Percentiles rank a stretch among this genome's conserved stretches.
Evolutionary conservation across 2,888 invertebrate genomes (phyloP).

Genomic region (Parnassius smintheus): DNA sequence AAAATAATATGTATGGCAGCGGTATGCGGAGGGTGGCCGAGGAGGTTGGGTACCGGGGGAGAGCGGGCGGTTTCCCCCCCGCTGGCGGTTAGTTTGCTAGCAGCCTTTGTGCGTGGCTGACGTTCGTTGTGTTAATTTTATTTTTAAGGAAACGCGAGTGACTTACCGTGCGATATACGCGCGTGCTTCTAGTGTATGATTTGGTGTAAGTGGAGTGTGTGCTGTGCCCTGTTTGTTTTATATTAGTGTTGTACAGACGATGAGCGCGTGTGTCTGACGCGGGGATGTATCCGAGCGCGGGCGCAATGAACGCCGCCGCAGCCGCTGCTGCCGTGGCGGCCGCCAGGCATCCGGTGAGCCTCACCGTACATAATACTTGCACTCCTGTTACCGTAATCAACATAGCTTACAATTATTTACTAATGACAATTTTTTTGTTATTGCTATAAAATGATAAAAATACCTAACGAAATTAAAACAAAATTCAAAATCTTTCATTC

Average conservation of each 20-base stretch:
- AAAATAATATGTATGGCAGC: slow-evolving; percentile 76
- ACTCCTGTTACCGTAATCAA: background rate
- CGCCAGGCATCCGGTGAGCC: slow-evolving; percentile 92
- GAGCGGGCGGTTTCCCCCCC: slow-evolving; percentile 50
- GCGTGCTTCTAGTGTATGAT: slow-evolving; percentile 54
- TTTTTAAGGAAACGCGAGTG: slow-evolving; percentile 60
- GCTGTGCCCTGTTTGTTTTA: slow-evolving; percentile 57
- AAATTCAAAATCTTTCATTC: too few species aligned
- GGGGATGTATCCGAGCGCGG: slow-evolving; percentile 92
- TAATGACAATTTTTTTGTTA: too few species aligned
- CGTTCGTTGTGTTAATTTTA: slow-evolving; percentile 42
- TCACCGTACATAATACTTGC: background rate
- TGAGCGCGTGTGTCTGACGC: slow-evolving; percentile 77
- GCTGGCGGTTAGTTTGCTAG: slow-evolving; percentile 58
- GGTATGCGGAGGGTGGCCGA: slow-evolving; percentile 63
- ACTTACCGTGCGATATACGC: slow-evolving; percentile 54
- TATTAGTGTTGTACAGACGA: slow-evolving; percentile 60
- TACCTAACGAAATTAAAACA: too few species aligned
- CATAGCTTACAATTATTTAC: too few species aligned
- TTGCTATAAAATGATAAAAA: too few species aligned
- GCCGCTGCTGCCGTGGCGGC: slow-evolving; percentile 92
- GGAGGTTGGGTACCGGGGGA: slow-evolving; percentile 47
- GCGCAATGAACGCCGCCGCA: slow-evolving; percentile 91
- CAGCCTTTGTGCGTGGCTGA: slow-evolving; percentile 48
- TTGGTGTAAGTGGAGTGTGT: slow-evolving; percentile 71